Percentiles rank a stretch among this genome's conserved stretches.
Evolutionary conservation across 2,888 invertebrate species (phyloP).

Genomic region (Himalopsyche tibetana): DNA sequence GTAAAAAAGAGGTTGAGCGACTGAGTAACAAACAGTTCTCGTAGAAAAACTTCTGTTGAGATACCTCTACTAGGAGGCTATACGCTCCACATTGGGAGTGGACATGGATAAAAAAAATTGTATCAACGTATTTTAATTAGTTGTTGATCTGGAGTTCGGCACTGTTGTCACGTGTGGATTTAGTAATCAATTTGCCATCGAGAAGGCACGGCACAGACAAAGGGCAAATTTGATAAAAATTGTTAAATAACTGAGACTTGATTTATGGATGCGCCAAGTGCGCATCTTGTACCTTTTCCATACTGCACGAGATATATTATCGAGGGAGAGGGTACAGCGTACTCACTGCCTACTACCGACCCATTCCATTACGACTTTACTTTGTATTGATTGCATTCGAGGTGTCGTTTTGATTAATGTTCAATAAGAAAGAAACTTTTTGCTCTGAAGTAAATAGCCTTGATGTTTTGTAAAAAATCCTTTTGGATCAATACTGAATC

Average conservation of each 20-base stretch:
- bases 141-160: neutral
- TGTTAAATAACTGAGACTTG: conserved; percentile 64
- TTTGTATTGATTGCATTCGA: conserved; percentile 21
- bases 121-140: too few species aligned
- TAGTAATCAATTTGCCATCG: conserved; percentile 60
- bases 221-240: conserved; percentile 65
- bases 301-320: conserved; percentile 11
- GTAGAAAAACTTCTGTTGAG: too few species aligned
- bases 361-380: conserved; percentile 24
- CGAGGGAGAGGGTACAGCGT: conserved; percentile 1
- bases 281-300: conserved; percentile 53
- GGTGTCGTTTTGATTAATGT: conserved; percentile 8
- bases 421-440: neutral
- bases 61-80: too few species aligned
- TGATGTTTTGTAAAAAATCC: too few species aligned
- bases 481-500: too few species aligned
- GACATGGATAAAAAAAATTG: too few species aligned
- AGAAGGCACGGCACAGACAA: conserved; percentile 59
- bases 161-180: conserved; percentile 50
- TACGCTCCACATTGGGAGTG: too few species aligned
- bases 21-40: too few species aligned
- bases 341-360: neutral
- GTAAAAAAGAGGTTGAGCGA: too few species aligned
- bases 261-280: conserved; percentile 64
- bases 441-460: neutral